Evolutionary conservation across 1,140 invertebrate genomes (phyloP).

Genomic region (Cherax destructor): DNA sequence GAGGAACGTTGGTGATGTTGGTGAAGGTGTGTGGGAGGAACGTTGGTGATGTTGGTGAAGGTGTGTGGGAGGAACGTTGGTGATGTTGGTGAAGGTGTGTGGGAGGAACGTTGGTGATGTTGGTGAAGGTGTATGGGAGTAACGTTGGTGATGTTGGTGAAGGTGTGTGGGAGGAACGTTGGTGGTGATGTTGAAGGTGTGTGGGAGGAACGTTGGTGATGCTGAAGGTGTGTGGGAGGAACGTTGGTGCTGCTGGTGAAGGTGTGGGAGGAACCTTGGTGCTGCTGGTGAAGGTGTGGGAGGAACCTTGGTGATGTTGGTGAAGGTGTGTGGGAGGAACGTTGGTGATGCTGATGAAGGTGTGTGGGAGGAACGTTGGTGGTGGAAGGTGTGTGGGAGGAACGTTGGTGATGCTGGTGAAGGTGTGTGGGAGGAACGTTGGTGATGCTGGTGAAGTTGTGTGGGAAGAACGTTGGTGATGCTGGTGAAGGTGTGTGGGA

Average conservation of each 20-base stretch:
- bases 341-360: not conserved
- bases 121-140: not conserved
- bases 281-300: not conserved
- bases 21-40: not conserved
- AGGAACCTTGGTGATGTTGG: not conserved
- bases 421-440: constrained; percentile 5
- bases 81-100: not conserved
- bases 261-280: not conserved
- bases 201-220: constrained; percentile 6
- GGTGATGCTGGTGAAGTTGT: not conserved
- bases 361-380: not conserved
- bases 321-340: not conserved
- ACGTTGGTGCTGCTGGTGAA: not conserved
- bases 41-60: not conserved
- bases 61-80: constrained; percentile 3
- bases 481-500: constrained; percentile 1
- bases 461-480: not conserved
- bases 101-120: not conserved
- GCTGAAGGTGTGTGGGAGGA: not conserved
- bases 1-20: not conserved
- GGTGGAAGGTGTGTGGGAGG: not conserved
- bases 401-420: not conserved
- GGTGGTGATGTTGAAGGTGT: not conserved
- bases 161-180: not conserved
- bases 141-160: not conserved